These are phyloP conservation scores for Sipunculus nudus DNA, from an alignment of 2,888 invertebrate species.

Conservation along the genomic window DNA sequence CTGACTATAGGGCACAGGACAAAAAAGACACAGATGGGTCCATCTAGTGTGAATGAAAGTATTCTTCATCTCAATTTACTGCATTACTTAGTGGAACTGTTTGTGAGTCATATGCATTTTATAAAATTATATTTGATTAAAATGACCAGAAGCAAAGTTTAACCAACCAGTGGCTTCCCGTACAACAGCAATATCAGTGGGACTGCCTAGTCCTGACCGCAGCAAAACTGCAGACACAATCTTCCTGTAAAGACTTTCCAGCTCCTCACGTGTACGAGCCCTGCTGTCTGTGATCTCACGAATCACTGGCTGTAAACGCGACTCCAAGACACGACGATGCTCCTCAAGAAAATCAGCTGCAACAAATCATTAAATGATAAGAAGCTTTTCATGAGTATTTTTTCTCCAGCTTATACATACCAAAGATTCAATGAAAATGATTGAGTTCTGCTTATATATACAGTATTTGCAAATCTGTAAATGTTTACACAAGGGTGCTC, in stretches of 20 bases:
- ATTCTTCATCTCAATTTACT: too few relatives aligned
- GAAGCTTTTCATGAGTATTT: neutral
- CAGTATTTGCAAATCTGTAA: too few relatives aligned
- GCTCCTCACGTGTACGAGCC: constrained; percentile 64
- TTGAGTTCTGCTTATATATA: too few relatives aligned
- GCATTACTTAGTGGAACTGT: too few relatives aligned
- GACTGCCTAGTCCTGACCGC: constrained; percentile 66
- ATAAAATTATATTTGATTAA: too few relatives aligned
- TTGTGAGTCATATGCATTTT: too few relatives aligned
- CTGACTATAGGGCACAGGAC: too few relatives aligned
- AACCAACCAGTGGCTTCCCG: constrained; percentile 64
- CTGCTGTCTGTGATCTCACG: constrained; percentile 66
- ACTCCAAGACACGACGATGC: constrained; percentile 65
- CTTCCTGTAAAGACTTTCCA: constrained; percentile 66
- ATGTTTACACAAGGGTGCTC: too few relatives aligned
- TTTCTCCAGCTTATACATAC: neutral
- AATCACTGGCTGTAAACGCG: constrained; percentile 65
- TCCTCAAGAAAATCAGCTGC: constrained; percentile 66
- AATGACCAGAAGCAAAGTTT: too few relatives aligned
- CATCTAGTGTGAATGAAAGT: too few relatives aligned
- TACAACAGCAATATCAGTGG: constrained; percentile 65
- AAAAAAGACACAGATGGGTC: too few relatives aligned
- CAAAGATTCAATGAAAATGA: too few relatives aligned
- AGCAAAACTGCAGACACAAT: constrained; percentile 66
- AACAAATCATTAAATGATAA: constrained; percentile 11